Evolutionary conservation across 2,797 vertebrate genomes (phyloP), one percentile per base, ranked within the genome.

Genomic region (Leuciscus waleckii): DNA sequence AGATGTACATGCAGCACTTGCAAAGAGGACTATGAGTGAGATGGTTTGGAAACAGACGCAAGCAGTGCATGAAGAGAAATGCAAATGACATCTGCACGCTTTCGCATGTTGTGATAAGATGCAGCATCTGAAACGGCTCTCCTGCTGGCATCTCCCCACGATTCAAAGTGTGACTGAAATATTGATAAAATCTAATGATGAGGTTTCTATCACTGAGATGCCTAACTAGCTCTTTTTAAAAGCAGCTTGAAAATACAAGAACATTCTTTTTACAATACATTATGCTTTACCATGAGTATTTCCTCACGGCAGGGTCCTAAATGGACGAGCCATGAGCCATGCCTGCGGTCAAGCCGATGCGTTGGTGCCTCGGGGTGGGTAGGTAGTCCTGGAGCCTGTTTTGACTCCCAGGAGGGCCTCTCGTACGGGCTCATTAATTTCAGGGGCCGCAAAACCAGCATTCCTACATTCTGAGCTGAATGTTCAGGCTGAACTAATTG

Each of bases 121-220:
- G 76, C 73, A 79, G 81, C 43, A 80, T 70, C 79, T 51, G 26
- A 77, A 84, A 82, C 39, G 4, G 46, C 82, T 78, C 65, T 80
- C 87, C 86, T 87, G 77, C 70, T 79, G 67, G 77, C 63, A 84
- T 80, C 79, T 67, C 58, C 67, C 70, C 58, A 75, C 2, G 58
- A 79, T 5, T 7, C 32, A 81, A 68, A 58, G 84, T 84, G 84
- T 78, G 88, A 86, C 79, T 86, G 86, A 88, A 88, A 86, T 86
- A 84, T 87, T 88, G 81, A 90, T 81, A 85, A 71, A 80, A 88
- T 87, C 87, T 87, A 82, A 86, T 85, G 78, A 87, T 58, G 46
- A 87, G 51, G 77, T 63, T 75, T 81, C 73, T 29, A 68, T 86
- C 87, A 79, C 63, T 41, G 35, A 10, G 17, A 76, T 65, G 71